Conservation (phyloP, 2,113 vertebrate species). For the Aspidoscelis tigris region DNA sequence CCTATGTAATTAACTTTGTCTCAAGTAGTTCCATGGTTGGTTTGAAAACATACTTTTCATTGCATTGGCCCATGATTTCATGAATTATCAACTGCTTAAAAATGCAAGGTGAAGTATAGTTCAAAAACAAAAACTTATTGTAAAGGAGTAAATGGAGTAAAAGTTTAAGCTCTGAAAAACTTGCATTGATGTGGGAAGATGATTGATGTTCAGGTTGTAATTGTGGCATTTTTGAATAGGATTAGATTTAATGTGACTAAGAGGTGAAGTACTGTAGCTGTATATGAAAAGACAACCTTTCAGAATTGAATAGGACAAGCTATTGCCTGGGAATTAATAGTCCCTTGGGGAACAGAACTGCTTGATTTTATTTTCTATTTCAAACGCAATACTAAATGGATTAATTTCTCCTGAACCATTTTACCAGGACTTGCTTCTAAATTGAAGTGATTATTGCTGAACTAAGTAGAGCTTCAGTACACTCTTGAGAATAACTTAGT, state of each 20-base stretch:
- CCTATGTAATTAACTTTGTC: neutral
- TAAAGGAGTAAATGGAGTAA: conserved; percentile 23
- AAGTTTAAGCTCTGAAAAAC: conserved; percentile 4
- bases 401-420: conserved; percentile 59
- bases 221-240: neutral
- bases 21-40: neutral
- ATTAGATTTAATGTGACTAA: neutral
- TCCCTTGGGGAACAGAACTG: conserved; percentile 31
- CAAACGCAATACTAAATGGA: conserved; percentile 53
- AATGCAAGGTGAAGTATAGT: conserved; percentile 30
- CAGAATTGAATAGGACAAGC: conserved; percentile 12
- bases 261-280: neutral
- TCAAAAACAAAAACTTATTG: conserved; percentile 6
- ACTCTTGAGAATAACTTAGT: neutral
- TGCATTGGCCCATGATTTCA: conserved; percentile 30
- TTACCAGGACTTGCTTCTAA: conserved; percentile 54
- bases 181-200: conserved; percentile 3
- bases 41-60: neutral
- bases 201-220: neutral
- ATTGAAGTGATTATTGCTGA: conserved; percentile 61
- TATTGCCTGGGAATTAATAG: conserved; percentile 4
- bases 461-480: conserved; percentile 50
- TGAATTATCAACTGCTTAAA: conserved; percentile 28
- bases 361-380: conserved; percentile 42
- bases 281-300: neutral